Evolutionary conservation across 1,140 invertebrate species (phyloP), one percentile per base, ranked within the genome.

Genomic region (Drosophila nannoptera): DNA sequence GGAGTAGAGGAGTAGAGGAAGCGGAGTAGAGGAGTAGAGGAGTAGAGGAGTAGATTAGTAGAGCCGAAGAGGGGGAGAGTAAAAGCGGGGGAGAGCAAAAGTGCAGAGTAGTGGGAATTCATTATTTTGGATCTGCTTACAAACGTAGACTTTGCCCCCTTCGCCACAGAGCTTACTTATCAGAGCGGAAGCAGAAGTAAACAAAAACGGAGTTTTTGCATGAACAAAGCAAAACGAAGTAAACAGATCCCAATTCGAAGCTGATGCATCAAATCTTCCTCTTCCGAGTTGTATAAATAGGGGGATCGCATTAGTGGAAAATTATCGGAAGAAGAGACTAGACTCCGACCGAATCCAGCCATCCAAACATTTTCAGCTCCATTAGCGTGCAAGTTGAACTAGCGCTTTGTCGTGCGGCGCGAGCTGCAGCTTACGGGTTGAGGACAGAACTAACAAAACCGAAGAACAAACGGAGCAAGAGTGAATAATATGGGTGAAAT

Each of bases 401-500:
- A 69, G 63, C 43, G 56, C 63, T 69, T 69, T 64, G 12, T 7
- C 5, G 14, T 9, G 32, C 11, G 36, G 16, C 56, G 52, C 32
- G 7, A 31, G 22, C 7, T 32, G 7, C 49, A 32, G 56, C 40
- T 68, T 29, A 63, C 36, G 36, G 45, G 67, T 54, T 66, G 31
- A 55, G 6, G 29, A 31, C 22, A n/a, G 33, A 63, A 64, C 42
- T 56, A 56, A 45, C 54, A 56, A 56, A 43, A 5, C 31, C 31
- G 6, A 32, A 54, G 29, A 7, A 16, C 32, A 35, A 52, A 8
- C 65, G 53, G 22, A 46, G 61, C 8, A 52, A 45, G 49, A 58
- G 67, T 63, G 68, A 63, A 73, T 71, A 75, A 75, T 67, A 22
- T 22, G 22, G 3, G 22, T 69, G 52, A 77, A 82, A 82, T 75